Evolutionary conservation across 1,140 invertebrate genomes (phyloP).

Genomic region (Leptinotarsa lineolata): DNA sequence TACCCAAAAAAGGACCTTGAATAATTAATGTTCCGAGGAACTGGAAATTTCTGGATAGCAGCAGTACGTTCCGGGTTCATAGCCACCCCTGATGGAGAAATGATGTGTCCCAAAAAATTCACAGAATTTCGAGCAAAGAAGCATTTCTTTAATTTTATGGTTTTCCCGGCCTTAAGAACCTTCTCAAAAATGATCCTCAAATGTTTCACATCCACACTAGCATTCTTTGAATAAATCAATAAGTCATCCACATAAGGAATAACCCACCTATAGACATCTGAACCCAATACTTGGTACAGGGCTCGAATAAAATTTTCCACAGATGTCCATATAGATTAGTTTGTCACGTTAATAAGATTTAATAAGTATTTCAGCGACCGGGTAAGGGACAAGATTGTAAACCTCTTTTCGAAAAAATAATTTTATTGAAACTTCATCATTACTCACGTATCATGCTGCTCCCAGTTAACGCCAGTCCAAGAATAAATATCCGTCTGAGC

Average conservation of each 20-base stretch:
- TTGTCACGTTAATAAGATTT: too few relatives aligned
- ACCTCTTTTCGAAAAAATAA: too few relatives aligned
- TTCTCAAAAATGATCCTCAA: constrained; percentile 9
- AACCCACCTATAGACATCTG: neutral
- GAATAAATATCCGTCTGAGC: constrained; percentile 34
- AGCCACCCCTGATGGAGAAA: too few relatives aligned
- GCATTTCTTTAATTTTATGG: constrained; percentile 16
- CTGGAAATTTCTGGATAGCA: too few relatives aligned
- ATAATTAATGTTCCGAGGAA: too few relatives aligned
- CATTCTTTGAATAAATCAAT: neutral
- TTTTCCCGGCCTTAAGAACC: neutral
- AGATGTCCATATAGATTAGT: too few relatives aligned
- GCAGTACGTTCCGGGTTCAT: too few relatives aligned
- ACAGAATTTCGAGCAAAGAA: neutral
- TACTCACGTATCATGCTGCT: constrained; percentile 42
- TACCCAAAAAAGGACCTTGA: too few relatives aligned
- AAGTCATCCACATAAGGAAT: constrained; percentile 8
- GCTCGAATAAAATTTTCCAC: neutral
- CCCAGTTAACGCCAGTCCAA: constrained; percentile 40
- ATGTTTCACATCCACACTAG: neutral
- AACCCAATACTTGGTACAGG: neutral
- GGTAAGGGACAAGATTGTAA: too few relatives aligned
- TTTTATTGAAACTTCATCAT: neutral
- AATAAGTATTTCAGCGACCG: too few relatives aligned
- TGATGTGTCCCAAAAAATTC: too few relatives aligned